Percentiles rank a stretch among this genome's conserved stretches.
phyloP scores from a whole-genome alignment of 2,888 invertebrate genomes.

The Rhimphoctona megacephalus region DNA sequence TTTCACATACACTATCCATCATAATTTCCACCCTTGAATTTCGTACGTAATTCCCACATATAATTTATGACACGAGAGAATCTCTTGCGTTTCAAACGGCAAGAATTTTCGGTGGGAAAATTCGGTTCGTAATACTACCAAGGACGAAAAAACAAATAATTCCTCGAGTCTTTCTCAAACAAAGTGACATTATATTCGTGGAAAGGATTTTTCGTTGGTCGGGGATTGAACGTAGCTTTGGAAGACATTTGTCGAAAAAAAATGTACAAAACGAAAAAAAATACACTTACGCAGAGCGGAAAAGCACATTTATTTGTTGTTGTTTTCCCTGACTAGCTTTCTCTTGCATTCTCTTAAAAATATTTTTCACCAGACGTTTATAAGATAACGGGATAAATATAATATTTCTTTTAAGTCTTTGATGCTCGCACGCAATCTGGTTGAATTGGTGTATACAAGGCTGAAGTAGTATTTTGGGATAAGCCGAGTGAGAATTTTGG shows the following conservation, averaged over 20 bases:
- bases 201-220: constrained; percentile 23
- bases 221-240: constrained; percentile 1
- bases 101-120: constrained; percentile 9
- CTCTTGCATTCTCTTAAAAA: constrained; percentile 67
- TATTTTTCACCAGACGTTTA: constrained; percentile 59
- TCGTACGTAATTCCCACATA: neutral
- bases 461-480: constrained; percentile 34
- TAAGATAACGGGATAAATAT: constrained; percentile 50
- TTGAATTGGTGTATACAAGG: constrained; percentile 48
- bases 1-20: neutral
- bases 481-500: constrained; percentile 6
- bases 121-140: neutral
- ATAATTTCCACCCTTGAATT: neutral
- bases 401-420: constrained; percentile 56
- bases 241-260: constrained; percentile 11
- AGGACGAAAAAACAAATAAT: constrained; percentile 58
- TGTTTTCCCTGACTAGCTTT: constrained; percentile 69
- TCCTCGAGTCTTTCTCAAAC: constrained; percentile 6
- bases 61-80: neutral
- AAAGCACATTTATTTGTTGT: constrained; percentile 70
- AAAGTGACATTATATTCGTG: constrained; percentile 23
- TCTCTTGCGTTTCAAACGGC: neutral
- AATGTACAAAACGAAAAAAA: constrained; percentile 7
- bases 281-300: constrained; percentile 52
- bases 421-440: constrained; percentile 39